phyloP scores from a whole-genome alignment of 2,888 invertebrate genomes.

The Gibbula magus region DNA sequence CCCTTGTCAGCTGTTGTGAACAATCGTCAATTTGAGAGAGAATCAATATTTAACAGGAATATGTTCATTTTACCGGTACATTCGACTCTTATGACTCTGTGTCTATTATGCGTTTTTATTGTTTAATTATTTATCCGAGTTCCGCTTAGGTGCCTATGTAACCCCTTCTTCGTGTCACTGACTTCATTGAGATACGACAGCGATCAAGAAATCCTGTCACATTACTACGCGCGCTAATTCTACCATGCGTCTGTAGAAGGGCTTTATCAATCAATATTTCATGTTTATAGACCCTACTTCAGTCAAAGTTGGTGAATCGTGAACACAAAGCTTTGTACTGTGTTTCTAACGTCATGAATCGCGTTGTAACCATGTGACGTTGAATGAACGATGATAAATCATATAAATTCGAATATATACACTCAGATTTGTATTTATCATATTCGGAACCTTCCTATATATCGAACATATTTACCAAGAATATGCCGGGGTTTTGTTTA shows the following conservation, averaged over 20 bases:
- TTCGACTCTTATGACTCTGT: neutral
- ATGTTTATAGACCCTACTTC: neutral
- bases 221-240: neutral
- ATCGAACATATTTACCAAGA: too few species aligned
- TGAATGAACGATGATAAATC: too few species aligned
- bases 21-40: neutral
- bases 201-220: neutral
- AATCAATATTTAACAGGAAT: neutral
- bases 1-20: neutral
- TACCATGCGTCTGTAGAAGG: neutral
- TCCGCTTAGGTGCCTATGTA: neutral
- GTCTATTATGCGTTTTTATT: neutral
- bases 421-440: too few species aligned
- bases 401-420: too few species aligned
- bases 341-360: too few species aligned
- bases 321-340: too few species aligned
- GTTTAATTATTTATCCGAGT: neutral
- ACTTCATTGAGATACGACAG: neutral
- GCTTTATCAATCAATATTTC: neutral
- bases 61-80: neutral
- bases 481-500: too few species aligned
- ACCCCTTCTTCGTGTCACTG: neutral
- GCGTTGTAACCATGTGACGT: too few species aligned
- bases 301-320: too few species aligned
- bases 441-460: too few species aligned